Conservation (phyloP, 1,140 invertebrate genomes). For the Dysdera silvatica region DNA sequence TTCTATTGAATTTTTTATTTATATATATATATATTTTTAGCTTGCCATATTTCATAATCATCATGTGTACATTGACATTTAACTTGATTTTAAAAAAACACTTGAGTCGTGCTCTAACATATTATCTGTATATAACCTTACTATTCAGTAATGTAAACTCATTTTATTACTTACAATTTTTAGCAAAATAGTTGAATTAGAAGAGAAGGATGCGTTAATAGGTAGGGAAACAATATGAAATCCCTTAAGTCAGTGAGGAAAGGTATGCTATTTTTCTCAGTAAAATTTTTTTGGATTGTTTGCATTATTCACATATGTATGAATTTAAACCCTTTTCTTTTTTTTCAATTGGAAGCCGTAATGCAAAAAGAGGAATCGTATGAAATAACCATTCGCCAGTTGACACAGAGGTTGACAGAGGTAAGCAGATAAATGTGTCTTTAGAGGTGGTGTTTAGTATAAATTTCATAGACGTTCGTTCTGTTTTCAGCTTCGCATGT, state of each 20-base stretch:
- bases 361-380: constrained; percentile 55
- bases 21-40: no score
- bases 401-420: constrained; percentile 51
- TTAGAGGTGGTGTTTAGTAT: background rate
- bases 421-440: no score
- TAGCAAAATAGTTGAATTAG: constrained; percentile 98
- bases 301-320: background rate
- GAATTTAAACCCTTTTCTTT: background rate
- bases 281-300: background rate
- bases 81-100: no score
- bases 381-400: constrained; percentile 53
- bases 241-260: constrained; percentile 99
- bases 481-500: no score
- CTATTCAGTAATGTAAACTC: background rate
- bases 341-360: constrained; percentile 39
- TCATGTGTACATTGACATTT: no score
- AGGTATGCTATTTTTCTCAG: constrained; percentile 57
- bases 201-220: constrained; percentile 95
- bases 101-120: no score
- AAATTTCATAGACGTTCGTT: background rate
- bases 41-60: no score
- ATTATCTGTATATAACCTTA: no score
- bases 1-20: no score
- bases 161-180: background rate
- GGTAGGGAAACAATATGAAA: constrained; percentile 99